phyloP scores from a whole-genome alignment of 2,113 vertebrate genomes.

The Cinclus cinclus region DNA sequence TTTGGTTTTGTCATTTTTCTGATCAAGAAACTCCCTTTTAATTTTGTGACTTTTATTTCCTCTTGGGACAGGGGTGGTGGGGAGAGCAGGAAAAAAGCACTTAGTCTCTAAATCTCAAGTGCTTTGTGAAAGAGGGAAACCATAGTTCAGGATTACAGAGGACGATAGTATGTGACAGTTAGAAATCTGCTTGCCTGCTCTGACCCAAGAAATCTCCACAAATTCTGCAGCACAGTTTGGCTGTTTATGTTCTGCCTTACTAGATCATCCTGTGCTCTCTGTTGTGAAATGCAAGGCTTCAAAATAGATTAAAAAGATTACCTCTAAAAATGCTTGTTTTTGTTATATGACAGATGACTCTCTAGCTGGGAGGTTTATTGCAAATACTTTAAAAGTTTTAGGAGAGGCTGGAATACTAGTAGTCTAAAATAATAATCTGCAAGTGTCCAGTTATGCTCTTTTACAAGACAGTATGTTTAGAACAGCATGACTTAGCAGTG shows the following conservation, averaged over 20 bases:
- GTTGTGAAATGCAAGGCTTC: neutral
- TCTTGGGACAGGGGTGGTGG: neutral
- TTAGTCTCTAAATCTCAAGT: neutral
- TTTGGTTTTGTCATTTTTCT: neutral
- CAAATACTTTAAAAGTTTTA: neutral
- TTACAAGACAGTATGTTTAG: constrained; percentile 1
- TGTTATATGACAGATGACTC: neutral
- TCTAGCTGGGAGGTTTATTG: neutral
- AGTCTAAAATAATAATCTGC: neutral
- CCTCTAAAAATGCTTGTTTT: constrained; percentile 17
- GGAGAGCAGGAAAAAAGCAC: neutral
- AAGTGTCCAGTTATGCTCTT: neutral
- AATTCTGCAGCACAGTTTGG: neutral
- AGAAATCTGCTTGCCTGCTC: neutral
- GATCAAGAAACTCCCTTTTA: neutral
- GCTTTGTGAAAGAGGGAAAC: neutral
- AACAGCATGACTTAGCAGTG: neutral
- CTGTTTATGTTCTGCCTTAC: neutral
- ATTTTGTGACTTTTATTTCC: neutral
- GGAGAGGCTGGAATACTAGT: neutral
- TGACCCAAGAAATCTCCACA: neutral
- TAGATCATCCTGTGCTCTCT: neutral
- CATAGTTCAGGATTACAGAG: neutral
- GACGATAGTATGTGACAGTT: neutral
- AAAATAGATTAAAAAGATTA: constrained; percentile 1